A percentile compares a stretch with the other conserved stretches of the same genome.
Evolutionary conservation across 2,113 vertebrate species (phyloP).

Genomic region (Cyphomyrus discorhynchus): DNA sequence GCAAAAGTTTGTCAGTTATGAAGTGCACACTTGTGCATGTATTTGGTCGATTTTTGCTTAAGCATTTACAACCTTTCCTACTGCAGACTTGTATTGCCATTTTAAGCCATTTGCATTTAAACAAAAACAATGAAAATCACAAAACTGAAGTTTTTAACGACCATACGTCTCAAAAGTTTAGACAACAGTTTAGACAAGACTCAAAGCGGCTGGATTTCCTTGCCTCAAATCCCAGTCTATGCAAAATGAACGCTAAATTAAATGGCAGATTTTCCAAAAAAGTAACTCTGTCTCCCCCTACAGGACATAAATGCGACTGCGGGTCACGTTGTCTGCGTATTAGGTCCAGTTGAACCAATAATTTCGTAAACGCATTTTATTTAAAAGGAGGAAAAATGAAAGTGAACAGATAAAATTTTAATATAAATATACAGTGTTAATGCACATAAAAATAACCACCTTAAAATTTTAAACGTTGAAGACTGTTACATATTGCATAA

Average conservation of each 20-base stretch:
- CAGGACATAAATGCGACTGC: constrained; percentile 6
- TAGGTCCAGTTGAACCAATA: background rate
- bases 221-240: background rate
- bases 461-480: background rate
- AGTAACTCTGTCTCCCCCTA: constrained; percentile 20
- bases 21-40: background rate
- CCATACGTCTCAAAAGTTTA: background rate
- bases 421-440: constrained; percentile 53
- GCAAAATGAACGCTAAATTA: background rate
- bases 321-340: background rate
- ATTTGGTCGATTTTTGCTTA: background rate
- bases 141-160: background rate
- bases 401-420: constrained; percentile 29
- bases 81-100: background rate
- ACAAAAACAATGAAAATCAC: background rate
- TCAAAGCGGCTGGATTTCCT: background rate
- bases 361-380: background rate
- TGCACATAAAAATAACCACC: constrained; percentile 30
- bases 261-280: background rate
- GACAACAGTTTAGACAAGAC: background rate
- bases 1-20: background rate
- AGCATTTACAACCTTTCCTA: background rate
- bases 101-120: background rate
- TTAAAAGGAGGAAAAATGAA: background rate
- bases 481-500: constrained; percentile 7